phyloP scores from a whole-genome alignment of 2,888 invertebrate genomes.

The Oxytorus armatus region DNA sequence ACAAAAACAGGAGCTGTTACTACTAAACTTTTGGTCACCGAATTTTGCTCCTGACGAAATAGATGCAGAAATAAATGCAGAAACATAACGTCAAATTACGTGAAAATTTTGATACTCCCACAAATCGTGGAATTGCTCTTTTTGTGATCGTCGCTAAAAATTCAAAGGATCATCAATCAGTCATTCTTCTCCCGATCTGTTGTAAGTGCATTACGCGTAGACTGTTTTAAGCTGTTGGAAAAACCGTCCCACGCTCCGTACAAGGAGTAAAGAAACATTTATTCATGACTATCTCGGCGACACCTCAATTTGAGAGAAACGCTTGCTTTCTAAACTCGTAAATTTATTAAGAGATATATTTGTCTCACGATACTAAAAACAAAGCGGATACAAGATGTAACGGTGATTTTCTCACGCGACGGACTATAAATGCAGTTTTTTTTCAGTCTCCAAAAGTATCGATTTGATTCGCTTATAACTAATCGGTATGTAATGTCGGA shows the following conservation, averaged over 20 bases:
- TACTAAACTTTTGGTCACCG: not conserved
- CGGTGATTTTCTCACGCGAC: not conserved
- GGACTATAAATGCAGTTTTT: conserved; percentile 6
- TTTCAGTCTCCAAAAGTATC: not conserved
- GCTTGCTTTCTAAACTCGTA: conserved; percentile 39
- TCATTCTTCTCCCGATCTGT: not conserved
- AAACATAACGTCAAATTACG: not conserved
- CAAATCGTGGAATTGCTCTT: not conserved
- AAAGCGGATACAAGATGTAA: conserved; percentile 1
- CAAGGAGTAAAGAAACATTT: conserved; percentile 23
- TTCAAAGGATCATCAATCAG: conserved; percentile 25
- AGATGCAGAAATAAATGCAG: not conserved
- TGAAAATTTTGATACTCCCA: conserved; percentile 8
- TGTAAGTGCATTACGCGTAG: conserved; percentile 5
- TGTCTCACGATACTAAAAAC: conserved; percentile 1
- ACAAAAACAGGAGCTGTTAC: not conserved
- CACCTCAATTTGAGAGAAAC: conserved; percentile 20
- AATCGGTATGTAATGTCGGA: not conserved
- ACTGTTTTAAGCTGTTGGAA: not conserved
- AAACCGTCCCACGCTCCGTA: conserved; percentile 5
- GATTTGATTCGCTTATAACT: not conserved
- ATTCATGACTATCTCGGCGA: conserved; percentile 30
- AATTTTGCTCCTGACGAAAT: not conserved
- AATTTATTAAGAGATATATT: conserved; percentile 46
- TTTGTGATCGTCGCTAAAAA: conserved; percentile 18